Evolutionary conservation across 2,888 invertebrate genomes (phyloP), one percentile per base, ranked within the genome.

Genomic region (Heterodera filipjevi): DNA sequence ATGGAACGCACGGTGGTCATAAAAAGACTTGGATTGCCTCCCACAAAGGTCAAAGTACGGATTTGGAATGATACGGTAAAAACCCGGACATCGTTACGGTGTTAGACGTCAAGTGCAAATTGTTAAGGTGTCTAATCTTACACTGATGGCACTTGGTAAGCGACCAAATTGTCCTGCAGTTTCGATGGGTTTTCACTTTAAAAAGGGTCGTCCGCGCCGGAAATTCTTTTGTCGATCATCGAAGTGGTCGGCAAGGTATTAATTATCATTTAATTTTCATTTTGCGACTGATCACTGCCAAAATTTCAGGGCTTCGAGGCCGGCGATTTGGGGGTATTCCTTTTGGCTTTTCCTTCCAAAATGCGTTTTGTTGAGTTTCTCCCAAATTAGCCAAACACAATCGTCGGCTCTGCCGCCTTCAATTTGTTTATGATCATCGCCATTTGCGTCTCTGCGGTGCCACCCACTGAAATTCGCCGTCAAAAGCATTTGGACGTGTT

Each of bases 1-100:
- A 84, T 96, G 90, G 98, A 99, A 90, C 94, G 95, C 87, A 95
- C 96, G 90, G 94, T 99, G 88, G 93, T 93, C 87, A 93, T 99
- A 80, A 94, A 94, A 88, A 94, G 94, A 84, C 93, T 94, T 83
- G 94, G 94, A 87, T 95, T 95, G 81, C 94, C 95, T 81, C 93
- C 93, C 22, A 94, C 95, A 89, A 94, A 94, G 85, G 92, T 98
- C 14, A 80, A 80, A 71, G 84, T 84, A 3, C 71, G 84, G 71
- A 94, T 99, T 80, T 99, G 99, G 99, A 99, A 99, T 91, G 98
- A 98, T 90, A 98, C 99, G 2, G 98, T 99, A 68, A 97, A 97
- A 83, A 99, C 99, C 91, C 91, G 30, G 46, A 19, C 30, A 10
- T n/a, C 27, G n/a, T 53, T 53, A 33, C 66, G 66, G 66, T 33